phyloP scores from a whole-genome alignment of 2,113 vertebrate species.

The Seriola aureovittata region DNA sequence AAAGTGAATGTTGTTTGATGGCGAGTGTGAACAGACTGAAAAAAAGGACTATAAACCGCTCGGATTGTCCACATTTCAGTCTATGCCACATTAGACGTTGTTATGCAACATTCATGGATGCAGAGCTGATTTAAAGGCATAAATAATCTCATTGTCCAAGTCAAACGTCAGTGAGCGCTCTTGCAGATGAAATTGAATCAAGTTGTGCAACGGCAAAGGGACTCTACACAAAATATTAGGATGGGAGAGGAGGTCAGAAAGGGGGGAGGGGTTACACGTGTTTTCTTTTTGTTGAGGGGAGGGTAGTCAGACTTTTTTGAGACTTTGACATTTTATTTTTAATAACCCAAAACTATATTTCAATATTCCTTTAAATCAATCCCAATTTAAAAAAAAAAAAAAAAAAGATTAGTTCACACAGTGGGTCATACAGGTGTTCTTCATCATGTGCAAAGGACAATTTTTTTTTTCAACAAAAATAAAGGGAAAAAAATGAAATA shows the following conservation, averaged over 20 bases:
- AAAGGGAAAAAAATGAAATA: not conserved
- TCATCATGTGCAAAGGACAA: too few relatives aligned
- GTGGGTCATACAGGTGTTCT: too few relatives aligned
- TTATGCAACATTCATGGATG: not conserved
- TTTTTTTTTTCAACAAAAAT: too few relatives aligned
- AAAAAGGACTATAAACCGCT: not conserved
- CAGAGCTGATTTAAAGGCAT: slow-evolving; percentile 14
- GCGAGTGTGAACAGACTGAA: not conserved
- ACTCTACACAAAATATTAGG: not conserved
- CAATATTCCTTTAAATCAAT: too few relatives aligned
- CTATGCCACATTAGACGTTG: not conserved
- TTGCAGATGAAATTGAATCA: not conserved
- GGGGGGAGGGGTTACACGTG: not conserved
- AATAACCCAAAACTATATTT: too few relatives aligned
- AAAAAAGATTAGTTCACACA: too few relatives aligned
- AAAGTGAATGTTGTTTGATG: not conserved
- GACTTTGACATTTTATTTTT: not conserved
- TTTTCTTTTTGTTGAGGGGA: not conserved
- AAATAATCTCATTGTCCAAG: not conserved
- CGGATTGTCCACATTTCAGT: not conserved
- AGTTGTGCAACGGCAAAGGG: not conserved
- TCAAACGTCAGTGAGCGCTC: not conserved
- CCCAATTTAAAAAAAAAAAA: too few relatives aligned
- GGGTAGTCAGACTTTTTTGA: not conserved
- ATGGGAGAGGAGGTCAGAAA: not conserved